Percentiles rank a stretch among this genome's conserved stretches.
Conservation (phyloP, 2,888 invertebrate genomes). For the Acanthoscelides obtectus region DNA sequence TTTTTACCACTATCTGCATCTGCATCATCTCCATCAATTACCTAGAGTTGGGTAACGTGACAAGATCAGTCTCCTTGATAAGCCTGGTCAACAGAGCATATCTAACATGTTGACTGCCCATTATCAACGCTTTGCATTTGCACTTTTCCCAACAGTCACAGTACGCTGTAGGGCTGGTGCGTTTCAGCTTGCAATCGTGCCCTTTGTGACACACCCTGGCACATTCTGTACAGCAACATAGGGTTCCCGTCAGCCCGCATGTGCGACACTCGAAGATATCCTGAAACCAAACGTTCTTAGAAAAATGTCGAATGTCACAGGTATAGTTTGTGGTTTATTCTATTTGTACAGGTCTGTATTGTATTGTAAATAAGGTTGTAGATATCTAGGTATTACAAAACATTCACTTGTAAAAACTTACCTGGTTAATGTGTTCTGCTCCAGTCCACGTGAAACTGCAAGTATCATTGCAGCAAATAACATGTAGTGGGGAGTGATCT, state of each 20-base stretch:
- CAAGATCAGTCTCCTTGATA: slow-evolving; percentile 86
- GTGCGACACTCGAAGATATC: slow-evolving; percentile 99
- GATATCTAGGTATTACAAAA: too few relatives aligned
- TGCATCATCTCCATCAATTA: slow-evolving; percentile 27
- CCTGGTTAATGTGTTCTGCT: slow-evolving; percentile 89
- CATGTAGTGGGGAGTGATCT: slow-evolving; percentile 93
- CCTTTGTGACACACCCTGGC: slow-evolving; percentile 97
- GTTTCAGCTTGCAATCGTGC: slow-evolving; percentile 92
- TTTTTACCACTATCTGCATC: neutral
- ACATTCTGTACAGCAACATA: slow-evolving; percentile 99
- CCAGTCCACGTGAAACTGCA: slow-evolving; percentile 99
- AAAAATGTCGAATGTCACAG: too few relatives aligned
- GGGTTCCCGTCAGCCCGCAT: slow-evolving; percentile 81
- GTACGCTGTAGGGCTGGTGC: slow-evolving; percentile 97
- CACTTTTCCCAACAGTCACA: slow-evolving; percentile 99
- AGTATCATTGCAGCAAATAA: slow-evolving; percentile 97
- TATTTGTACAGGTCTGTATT: too few relatives aligned
- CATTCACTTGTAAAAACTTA: too few relatives aligned
- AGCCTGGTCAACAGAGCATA: slow-evolving; percentile 82
- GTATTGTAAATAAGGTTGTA: too few relatives aligned
- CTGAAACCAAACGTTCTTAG: slow-evolving; percentile 48
- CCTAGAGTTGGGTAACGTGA: slow-evolving; percentile 85
- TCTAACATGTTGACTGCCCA: slow-evolving; percentile 82
- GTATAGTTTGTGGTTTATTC: too few relatives aligned
- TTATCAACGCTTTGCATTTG: slow-evolving; percentile 93